phyloP scores from a whole-genome alignment of 2,113 vertebrate genomes.

The Cygnus buccinator region DNA sequence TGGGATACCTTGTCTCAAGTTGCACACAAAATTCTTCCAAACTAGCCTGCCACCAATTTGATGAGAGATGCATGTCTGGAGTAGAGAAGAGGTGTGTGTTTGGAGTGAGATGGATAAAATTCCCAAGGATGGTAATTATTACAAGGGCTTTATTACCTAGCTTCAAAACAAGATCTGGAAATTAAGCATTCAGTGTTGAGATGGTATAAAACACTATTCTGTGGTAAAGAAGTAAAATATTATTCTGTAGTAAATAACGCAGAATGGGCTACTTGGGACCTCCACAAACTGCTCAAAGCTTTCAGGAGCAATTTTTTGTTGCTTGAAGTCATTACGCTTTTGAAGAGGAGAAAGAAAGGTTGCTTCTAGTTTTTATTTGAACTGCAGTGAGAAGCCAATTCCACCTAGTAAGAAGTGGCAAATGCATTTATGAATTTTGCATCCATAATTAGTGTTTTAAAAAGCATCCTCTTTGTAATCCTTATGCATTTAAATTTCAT shows the following conservation, averaged over 20 bases:
- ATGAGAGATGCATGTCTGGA: accelerated
- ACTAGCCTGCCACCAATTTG: accelerated
- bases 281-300: background rate
- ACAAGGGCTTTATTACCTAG: background rate
- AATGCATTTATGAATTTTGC: background rate
- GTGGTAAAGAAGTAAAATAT: too few species aligned
- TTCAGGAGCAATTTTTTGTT: background rate
- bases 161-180: background rate
- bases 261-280: background rate
- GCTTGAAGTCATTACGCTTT: background rate
- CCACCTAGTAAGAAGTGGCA: background rate
- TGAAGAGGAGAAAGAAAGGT: background rate
- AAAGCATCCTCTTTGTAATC: background rate
- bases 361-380: accelerated
- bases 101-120: too few species aligned
- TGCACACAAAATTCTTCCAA: background rate
- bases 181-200: background rate
- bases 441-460: background rate
- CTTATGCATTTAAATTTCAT: background rate
- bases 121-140: background rate
- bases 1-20: accelerated
- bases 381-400: background rate
- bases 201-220: background rate
- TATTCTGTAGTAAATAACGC: background rate
- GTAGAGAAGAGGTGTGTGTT: accelerated